These are phyloP conservation scores for Platichthys stellatus DNA, from an alignment of 2,113 vertebrate species.

Conservation along the genomic window DNA sequence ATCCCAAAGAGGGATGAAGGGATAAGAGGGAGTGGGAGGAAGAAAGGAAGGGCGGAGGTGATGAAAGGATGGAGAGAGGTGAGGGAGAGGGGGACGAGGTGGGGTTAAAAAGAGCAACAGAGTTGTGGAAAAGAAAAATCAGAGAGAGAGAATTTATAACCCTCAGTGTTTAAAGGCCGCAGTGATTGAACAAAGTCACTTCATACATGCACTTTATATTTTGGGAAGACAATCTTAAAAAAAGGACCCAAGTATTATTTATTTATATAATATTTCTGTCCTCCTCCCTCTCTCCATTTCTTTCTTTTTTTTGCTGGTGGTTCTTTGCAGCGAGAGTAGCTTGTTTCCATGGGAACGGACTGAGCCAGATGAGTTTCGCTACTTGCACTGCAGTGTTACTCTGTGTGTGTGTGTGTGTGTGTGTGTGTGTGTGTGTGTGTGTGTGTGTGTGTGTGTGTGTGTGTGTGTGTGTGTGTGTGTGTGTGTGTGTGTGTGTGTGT, in stretches of 20 bases:
- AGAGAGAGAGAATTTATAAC: not conserved
- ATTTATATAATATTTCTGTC: not conserved
- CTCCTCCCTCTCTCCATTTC: conserved; percentile 24
- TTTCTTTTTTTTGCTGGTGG: conserved; percentile 60
- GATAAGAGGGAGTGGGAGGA: not conserved
- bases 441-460: no score
- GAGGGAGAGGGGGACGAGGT: not conserved
- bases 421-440: no score
- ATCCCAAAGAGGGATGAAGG: not conserved
- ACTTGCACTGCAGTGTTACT: conserved; percentile 56
- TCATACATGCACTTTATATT: not conserved
- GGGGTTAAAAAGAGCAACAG: not conserved
- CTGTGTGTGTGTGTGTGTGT: no score
- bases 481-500: no score
- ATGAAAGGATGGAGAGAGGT: not conserved
- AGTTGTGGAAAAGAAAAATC: conserved; percentile 5
- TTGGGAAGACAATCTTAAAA: not conserved
- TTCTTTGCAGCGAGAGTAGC: conserved; percentile 58
- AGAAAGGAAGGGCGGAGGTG: not conserved
- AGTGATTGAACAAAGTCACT: not conserved
- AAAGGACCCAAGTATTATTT: not conserved
- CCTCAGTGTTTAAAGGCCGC: not conserved
- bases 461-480: no score
- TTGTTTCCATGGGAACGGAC: conserved; percentile 81
- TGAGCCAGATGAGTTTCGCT: conserved; percentile 61